Percentiles rank a stretch among this genome's conserved stretches.
Evolutionary conservation across 2,113 vertebrate genomes (phyloP).

Genomic region (Etheostoma cragini): DNA sequence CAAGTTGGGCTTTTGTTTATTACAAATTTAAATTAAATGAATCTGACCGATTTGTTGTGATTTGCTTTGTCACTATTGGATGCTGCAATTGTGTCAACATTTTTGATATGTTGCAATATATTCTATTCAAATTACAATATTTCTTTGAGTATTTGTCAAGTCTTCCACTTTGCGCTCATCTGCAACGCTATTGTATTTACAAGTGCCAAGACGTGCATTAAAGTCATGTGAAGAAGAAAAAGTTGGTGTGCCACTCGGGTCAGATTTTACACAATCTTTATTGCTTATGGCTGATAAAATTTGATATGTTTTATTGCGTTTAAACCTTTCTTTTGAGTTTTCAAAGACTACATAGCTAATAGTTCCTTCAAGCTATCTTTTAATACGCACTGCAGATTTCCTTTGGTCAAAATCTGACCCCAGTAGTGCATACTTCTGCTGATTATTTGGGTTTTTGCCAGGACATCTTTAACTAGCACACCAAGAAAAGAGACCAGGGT

Average conservation of each 20-base stretch:
- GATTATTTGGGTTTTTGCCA: background rate
- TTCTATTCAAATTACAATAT: conserved; percentile 13
- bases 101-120: conserved; percentile 4
- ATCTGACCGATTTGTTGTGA: background rate
- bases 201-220: background rate
- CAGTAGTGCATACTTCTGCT: background rate
- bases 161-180: conserved; percentile 7
- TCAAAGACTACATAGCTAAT: background rate
- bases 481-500: background rate
- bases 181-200: background rate
- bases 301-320: conserved; percentile 42
- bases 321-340: conserved; percentile 25
- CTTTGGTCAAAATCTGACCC: conserved; percentile 35
- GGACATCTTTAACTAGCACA: background rate
- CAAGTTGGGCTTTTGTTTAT: conserved; percentile 6
- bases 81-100: conserved; percentile 13
- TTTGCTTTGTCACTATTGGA: background rate
- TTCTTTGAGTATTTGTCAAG: conserved; percentile 28
- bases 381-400: conserved; percentile 29
- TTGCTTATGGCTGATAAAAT: conserved; percentile 35
- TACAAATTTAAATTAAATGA: background rate
- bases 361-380: conserved; percentile 39
- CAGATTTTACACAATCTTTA: conserved; percentile 15
- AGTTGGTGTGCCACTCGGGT: conserved; percentile 19
- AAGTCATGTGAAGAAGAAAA: background rate